Conservation (phyloP, 2,888 invertebrate species). For the Cryptocephalus primarius region DNA sequence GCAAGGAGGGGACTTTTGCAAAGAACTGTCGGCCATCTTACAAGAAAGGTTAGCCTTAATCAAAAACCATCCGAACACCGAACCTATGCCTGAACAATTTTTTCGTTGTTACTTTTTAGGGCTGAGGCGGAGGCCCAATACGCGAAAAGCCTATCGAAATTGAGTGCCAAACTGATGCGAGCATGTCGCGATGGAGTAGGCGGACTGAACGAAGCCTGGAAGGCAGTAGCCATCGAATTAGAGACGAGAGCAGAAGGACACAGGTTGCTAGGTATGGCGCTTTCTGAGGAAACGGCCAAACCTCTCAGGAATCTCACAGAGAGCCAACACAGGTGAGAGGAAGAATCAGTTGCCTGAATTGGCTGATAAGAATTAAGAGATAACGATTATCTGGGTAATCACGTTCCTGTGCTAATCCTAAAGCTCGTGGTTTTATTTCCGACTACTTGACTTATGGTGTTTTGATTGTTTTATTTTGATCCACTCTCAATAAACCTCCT, state of each 20-base stretch:
- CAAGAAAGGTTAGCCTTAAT: conserved; percentile 69
- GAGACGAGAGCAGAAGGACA: conserved; percentile 86
- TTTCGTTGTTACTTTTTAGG: conserved; percentile 45
- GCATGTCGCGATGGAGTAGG: conserved; percentile 69
- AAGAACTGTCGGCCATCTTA: conserved; percentile 77
- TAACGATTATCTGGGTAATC: too few relatives aligned
- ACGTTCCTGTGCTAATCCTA: too few relatives aligned
- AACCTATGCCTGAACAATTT: too few relatives aligned
- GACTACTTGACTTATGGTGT: too few relatives aligned
- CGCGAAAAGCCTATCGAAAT: conserved; percentile 80
- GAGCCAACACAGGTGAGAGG: conserved; percentile 43
- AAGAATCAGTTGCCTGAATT: too few relatives aligned
- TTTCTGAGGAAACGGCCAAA: conserved; percentile 82
- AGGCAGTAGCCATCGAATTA: conserved; percentile 83
- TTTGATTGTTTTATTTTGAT: too few relatives aligned
- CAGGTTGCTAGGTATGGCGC: conserved; percentile 48
- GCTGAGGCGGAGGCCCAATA: conserved; percentile 85
- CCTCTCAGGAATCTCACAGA: conserved; percentile 68
- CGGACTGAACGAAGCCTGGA: conserved; percentile 83
- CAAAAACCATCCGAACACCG: too few relatives aligned
- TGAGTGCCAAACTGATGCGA: conserved; percentile 75
- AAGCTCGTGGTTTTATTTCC: too few relatives aligned
- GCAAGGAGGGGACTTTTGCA: conserved; percentile 90
- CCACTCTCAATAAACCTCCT: too few relatives aligned
- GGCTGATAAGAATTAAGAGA: too few relatives aligned